A percentile compares a stretch with the other conserved stretches of the same genome.
These are phyloP conservation scores for Eulemur albifrons DNA, from an alignment of 2,797 vertebrate species.

Conservation along the genomic window DNA sequence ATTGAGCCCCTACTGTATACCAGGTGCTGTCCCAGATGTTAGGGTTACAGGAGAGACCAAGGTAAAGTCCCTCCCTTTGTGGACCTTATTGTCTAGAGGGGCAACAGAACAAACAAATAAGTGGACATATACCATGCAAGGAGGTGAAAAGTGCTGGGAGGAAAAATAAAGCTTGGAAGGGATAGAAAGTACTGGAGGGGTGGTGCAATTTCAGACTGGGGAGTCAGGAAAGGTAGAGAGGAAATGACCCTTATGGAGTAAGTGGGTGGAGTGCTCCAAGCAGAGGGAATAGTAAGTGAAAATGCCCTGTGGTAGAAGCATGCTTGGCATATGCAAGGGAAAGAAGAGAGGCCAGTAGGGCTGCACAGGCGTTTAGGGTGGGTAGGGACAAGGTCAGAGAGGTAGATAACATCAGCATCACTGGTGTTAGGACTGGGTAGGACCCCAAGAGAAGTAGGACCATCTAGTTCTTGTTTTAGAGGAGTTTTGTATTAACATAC, in stretches of 20 bases:
- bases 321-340: rapidly evolving
- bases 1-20: neutral
- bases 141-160: neutral
- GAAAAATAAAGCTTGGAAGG: neutral
- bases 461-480: neutral
- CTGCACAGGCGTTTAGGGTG: neutral
- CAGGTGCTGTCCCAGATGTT: neutral
- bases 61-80: neutral
- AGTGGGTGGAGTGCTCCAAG: neutral
- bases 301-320: neutral
- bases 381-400: neutral
- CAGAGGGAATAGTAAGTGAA: neutral
- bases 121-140: neutral
- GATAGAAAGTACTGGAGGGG: neutral
- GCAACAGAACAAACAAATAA: neutral
- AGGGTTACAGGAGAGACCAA: neutral
- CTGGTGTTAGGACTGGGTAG: neutral
- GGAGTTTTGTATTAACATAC: neutral
- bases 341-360: neutral
- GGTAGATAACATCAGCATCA: neutral
- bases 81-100: neutral
- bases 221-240: neutral
- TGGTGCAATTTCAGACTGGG: neutral
- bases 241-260: neutral
- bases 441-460: neutral